A percentile compares a stretch with the other conserved stretches of the same genome.
Evolutionary conservation across 2,113 vertebrate species (phyloP).

Genomic region (Pavo muticus): DNA sequence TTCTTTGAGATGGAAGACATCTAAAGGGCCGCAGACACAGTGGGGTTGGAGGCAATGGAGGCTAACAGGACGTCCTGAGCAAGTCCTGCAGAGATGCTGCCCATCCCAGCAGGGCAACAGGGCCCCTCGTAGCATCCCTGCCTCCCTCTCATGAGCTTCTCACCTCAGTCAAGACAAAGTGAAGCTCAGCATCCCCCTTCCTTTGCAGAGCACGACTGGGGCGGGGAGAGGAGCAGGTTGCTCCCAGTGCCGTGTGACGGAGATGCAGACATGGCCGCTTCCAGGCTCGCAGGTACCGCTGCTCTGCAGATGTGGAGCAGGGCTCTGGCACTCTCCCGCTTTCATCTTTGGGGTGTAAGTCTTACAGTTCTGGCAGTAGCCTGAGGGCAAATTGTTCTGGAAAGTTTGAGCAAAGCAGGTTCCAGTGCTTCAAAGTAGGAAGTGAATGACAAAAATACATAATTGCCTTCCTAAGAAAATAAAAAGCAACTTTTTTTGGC

Average conservation of each 20-base stretch:
- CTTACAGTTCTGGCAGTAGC: constrained; percentile 59
- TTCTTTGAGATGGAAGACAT: background rate
- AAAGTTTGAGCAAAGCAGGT: constrained; percentile 67
- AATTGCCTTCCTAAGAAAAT: constrained; percentile 69
- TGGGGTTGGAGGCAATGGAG: background rate
- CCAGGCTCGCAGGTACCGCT: constrained; percentile 34
- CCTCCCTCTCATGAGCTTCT: background rate
- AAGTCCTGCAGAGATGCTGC: background rate
- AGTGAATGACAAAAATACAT: constrained; percentile 62
- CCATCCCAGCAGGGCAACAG: background rate
- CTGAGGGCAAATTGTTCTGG: constrained; percentile 53
- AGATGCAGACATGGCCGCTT: background rate
- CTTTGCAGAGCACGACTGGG: background rate
- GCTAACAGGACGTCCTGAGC: background rate
- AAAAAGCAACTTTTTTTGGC: constrained; percentile 63
- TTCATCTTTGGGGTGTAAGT: constrained; percentile 44
- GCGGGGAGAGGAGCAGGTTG: background rate
- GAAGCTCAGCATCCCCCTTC: background rate
- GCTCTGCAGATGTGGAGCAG: background rate
- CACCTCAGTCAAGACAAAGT: background rate
- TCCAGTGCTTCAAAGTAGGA: constrained; percentile 63
- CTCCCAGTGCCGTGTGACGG: background rate
- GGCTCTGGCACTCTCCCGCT: background rate
- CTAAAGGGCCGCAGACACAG: background rate
- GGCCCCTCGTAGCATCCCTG: background rate